Evolutionary conservation across 1,140 invertebrate species (phyloP).

Genomic region (Whitmania pigra): DNA sequence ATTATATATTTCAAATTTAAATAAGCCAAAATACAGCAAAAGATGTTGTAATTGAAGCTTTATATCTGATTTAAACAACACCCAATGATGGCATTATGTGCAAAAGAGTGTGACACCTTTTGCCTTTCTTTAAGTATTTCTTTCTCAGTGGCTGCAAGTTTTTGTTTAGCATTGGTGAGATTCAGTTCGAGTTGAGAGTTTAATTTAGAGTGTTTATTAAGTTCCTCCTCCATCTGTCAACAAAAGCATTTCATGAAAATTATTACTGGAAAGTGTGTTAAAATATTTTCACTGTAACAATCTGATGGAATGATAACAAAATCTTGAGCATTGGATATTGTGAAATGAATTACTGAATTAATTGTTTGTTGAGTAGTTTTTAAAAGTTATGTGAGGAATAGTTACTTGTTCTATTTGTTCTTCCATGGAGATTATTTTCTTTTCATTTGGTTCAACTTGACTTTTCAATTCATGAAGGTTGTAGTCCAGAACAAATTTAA

Average conservation of each 20-base stretch:
- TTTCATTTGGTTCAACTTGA: slow-evolving; percentile 68
- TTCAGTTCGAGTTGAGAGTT: slow-evolving; percentile 54
- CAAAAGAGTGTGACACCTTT: slow-evolving; percentile 33
- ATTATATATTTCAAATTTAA: no score
- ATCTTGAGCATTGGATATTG: no score
- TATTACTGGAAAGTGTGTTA: no score
- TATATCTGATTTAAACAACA: background rate
- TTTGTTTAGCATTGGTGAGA: slow-evolving; percentile 59
- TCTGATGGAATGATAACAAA: no score
- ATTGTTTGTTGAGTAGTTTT: no score
- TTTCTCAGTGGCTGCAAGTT: slow-evolving; percentile 54
- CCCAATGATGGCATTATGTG: background rate
- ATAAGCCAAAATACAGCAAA: background rate
- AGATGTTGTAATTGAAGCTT: background rate
- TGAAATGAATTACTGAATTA: no score
- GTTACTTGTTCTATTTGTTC: slow-evolving; percentile 56
- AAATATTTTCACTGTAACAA: no score
- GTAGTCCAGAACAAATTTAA: slow-evolving; percentile 74
- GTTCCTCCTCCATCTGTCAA: slow-evolving; percentile 51
- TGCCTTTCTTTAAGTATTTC: slow-evolving; percentile 56
- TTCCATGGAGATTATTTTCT: slow-evolving; percentile 60
- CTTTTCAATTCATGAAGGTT: slow-evolving; percentile 72
- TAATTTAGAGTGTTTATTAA: slow-evolving; percentile 56
- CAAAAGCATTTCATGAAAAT: background rate
- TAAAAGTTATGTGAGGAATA: no score